Evolutionary conservation across 2,888 invertebrate genomes (phyloP).

Genomic region (Pristionchus japonicus): DNA sequence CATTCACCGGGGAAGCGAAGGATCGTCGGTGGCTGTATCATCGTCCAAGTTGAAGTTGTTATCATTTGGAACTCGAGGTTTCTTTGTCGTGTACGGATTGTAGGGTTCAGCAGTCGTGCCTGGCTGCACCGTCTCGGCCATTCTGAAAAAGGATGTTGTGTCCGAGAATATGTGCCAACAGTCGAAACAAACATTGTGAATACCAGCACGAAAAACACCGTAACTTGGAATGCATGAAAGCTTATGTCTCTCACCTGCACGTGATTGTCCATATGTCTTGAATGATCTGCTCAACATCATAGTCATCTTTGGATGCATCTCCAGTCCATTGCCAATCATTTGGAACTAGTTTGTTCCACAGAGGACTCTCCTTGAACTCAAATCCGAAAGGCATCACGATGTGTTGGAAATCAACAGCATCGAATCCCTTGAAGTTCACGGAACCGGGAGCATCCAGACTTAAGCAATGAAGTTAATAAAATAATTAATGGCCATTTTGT

Average conservation of each 20-base stretch:
- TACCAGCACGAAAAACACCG: background rate
- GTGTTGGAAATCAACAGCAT: background rate
- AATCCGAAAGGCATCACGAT: conserved; percentile 40
- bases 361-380: background rate
- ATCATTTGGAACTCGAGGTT: background rate
- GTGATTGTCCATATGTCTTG: conserved; percentile 5
- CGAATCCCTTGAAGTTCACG: background rate
- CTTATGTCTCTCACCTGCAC: background rate
- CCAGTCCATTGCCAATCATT: background rate
- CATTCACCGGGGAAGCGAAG: background rate
- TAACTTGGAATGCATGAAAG: background rate
- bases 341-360: background rate
- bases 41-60: background rate
- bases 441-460: no score
- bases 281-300: background rate
- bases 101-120: background rate
- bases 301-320: background rate
- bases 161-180: no score
- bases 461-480: no score
- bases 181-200: no score
- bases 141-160: background rate
- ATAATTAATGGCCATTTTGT: no score
- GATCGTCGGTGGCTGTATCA: background rate
- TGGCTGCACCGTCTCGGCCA: background rate
- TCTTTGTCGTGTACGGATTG: background rate